Evolutionary conservation across 2,888 invertebrate species (phyloP), one percentile per base, ranked within the genome.

Genomic region (Drosophila nr. perissopoda): DNA sequence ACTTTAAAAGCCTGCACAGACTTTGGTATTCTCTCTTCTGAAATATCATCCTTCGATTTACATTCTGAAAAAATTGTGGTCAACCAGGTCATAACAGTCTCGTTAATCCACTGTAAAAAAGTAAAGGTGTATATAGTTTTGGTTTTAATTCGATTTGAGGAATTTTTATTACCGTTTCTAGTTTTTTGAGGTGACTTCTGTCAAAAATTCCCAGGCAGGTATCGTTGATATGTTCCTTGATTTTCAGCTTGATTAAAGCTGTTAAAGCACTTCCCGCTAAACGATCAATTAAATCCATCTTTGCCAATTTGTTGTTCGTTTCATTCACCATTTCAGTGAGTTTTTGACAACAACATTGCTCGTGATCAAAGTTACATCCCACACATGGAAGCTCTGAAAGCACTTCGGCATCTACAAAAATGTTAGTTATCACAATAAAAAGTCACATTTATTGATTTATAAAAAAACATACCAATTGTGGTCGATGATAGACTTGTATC

Each of bases 121-220:
- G 27, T 7, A 45, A 33, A n/a, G 11, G 5, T 27, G 16, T 42
- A 2, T 3, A 29, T 31, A 11, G 18, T 27, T 40, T 2, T 10
- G 18, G n/a, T 4, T n/a, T n/a, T 27, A n/a, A 25, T 16, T 10
- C 0, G 11, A 18, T n/a, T 10, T 21, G 8, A 40, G 21, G 13
- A n/a, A 10, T 38, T 31, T 38, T n/a, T 74, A 90, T 90, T 93
- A 96, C 96, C 91, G 95, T 95, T 93, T 97, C 96, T 25, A 98
- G 93, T 62, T 94, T 94, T n/a, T 94, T 94, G 59, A 98, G 94
- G 88, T 97, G 97, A 7, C 97, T 96, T 27, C 95, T 95, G 93
- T 98, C 97, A 94, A 97, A 98, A 85, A 96, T 96, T 36, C 97
- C 97, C 83, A 97, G 96, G 90, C 98, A 98, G 0, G 96, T 95